Percentiles rank a stretch among this genome's conserved stretches.
These are phyloP conservation scores for Onychorhynchus coronatus DNA, from an alignment of 2,113 vertebrate genomes.

Conservation along the genomic window DNA sequence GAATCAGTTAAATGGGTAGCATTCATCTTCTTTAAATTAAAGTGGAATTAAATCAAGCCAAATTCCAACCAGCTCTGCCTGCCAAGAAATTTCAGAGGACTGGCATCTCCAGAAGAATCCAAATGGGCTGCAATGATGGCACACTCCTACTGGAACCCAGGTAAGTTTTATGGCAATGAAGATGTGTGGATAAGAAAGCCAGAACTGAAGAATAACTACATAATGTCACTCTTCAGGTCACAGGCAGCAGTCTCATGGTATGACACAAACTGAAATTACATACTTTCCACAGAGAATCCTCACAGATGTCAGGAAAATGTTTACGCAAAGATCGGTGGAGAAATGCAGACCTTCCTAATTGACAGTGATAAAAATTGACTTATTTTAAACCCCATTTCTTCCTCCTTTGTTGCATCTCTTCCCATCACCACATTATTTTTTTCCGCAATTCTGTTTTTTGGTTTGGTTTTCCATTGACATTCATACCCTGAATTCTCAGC, in stretches of 20 bases:
- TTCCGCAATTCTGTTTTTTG: not conserved
- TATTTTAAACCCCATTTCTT: not conserved
- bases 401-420: not conserved
- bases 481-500: not conserved
- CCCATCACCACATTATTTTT: not conserved
- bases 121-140: not conserved
- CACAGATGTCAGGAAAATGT: not conserved
- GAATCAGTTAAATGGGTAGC: not conserved
- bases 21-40: constrained; percentile 20
- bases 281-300: not conserved
- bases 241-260: not conserved
- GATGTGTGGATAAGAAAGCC: not conserved
- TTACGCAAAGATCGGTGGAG: not conserved
- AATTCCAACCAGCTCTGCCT: not conserved
- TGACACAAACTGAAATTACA: not conserved
- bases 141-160: not conserved
- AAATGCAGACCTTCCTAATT: not conserved
- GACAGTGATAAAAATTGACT: not conserved
- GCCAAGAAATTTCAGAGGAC: not conserved
- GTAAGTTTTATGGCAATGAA: not conserved
- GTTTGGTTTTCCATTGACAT: not conserved
- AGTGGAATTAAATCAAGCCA: not conserved
- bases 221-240: not conserved
- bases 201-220: not conserved
- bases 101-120: not conserved